Evolutionary conservation across 2,113 vertebrate species (phyloP).

Genomic region (Poecilia latipinna): DNA sequence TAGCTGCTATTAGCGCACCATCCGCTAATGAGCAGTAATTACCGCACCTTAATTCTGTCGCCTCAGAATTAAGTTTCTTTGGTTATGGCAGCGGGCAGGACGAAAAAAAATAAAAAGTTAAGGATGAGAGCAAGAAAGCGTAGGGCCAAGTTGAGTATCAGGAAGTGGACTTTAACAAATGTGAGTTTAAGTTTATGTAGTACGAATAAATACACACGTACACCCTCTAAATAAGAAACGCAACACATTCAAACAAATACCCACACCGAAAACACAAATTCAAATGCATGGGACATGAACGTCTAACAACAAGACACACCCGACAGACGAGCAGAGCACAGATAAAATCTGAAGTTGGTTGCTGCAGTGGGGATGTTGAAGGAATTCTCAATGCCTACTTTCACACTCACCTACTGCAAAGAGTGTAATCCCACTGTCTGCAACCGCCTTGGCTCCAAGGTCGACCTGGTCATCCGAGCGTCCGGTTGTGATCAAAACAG

Average conservation of each 20-base stretch:
- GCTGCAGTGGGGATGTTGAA: conserved; percentile 47
- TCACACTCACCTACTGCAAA: conserved; percentile 85
- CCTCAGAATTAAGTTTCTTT: conserved; percentile 42
- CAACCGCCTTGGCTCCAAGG: conserved; percentile 70
- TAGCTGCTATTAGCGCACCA: conserved; percentile 75
- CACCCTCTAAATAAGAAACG: conserved; percentile 7
- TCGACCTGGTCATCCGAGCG: conserved; percentile 81
- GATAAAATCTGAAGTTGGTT: conserved; percentile 49
- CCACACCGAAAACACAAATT: conserved; percentile 51
- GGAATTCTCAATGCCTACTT: conserved; percentile 54
- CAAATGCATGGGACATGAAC: conserved; percentile 59
- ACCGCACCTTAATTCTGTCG: conserved; percentile 61
- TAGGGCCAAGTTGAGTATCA: conserved; percentile 10
- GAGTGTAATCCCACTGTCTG: conserved; percentile 83
- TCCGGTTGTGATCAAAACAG: conserved; percentile 84
- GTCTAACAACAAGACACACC: conserved; percentile 58
- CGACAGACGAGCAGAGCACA: conserved; percentile 50
- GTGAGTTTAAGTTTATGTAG: conserved; percentile 14
- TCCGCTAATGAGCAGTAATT: conserved; percentile 80
- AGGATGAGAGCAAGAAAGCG: conserved; percentile 17
- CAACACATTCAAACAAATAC: conserved; percentile 28
- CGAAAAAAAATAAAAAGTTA: not conserved
- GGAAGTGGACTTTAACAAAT: conserved; percentile 15
- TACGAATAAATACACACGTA: not conserved
- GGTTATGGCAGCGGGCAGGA: conserved; percentile 14